Evolutionary conservation across 2,888 invertebrate species (phyloP), one percentile per base, ranked within the genome.

Genomic region (Drosophila algonquin): DNA sequence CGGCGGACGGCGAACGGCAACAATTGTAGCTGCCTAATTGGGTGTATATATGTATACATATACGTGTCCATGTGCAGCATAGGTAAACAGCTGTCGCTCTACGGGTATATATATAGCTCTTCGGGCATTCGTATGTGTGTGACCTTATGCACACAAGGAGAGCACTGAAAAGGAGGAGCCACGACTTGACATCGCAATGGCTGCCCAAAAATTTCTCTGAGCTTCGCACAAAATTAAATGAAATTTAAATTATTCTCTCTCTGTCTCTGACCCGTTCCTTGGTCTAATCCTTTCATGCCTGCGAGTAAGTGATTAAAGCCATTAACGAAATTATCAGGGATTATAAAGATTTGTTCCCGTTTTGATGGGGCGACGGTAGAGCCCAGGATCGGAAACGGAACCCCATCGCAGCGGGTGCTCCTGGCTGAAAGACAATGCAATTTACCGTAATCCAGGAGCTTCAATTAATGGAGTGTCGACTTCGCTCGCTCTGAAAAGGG

Each of bases 311-410:
- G 91, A 91, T 91, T 91, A 91, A 91, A 90, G 80, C 91, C 91
- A 91, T 91, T 91, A 91, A 91, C 90, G 87, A 91, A 91, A 91
- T 91, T 91, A 91, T 91, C 89, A 87, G 68, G 90, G 91, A 91
- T 91, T 91, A 90, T 87, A 85, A 83, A 85, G 91, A 91, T 91
- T 90, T 91, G 78, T 82, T 76, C 75, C 77, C 79, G 78, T 88
- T 87, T 86, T 79, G 75, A 78, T 85, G 88, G 35, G 35, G 35
- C 35, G 35, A 35, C 35, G 35, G 12, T 35, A 35, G 35, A 75
- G 74, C 70, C 54, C 69, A 64, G 59, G 6, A n/a, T 6, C 58
- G 32, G 57, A 32, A 35, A 30, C 46, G 47, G 68, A 35, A 51
- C 63, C 56, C 40, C 40, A 40, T 62, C 73, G 52, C 87, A 50